Conservation (phyloP, 2,888 invertebrate species). For the Eupsilia transversa region DNA sequence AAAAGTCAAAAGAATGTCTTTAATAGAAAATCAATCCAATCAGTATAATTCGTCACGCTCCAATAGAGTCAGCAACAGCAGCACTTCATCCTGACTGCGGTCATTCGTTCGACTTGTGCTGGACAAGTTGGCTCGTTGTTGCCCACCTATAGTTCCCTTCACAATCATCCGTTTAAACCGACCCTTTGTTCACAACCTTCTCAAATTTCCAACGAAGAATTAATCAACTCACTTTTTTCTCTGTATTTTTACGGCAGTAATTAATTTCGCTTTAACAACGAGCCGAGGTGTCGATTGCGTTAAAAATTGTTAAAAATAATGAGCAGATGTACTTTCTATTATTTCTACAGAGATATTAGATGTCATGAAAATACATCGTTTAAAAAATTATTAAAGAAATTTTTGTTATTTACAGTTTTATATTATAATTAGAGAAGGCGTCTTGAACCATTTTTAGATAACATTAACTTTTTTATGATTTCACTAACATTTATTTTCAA, state of each 20-base stretch:
- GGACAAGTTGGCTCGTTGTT: conserved; percentile 46
- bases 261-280: conserved; percentile 85
- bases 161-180: conserved; percentile 68
- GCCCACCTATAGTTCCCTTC: conserved; percentile 62
- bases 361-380: conserved; percentile 69
- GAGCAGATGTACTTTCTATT: conserved; percentile 76
- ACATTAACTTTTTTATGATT: conserved; percentile 11
- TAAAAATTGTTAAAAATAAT: conserved; percentile 82
- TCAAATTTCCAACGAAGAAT: conserved; percentile 85
- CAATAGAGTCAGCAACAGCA: conserved; percentile 78
- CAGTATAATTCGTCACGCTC: conserved; percentile 83
- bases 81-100: conserved; percentile 69
- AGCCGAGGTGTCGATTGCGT: conserved; percentile 85
- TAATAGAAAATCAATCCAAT: conserved; percentile 88
- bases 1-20: conserved; percentile 76
- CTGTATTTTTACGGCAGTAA: conserved; percentile 81
- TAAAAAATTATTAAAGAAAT: conserved; percentile 28
- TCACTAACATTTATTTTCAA: conserved; percentile 21
- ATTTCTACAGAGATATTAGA: conserved; percentile 75
- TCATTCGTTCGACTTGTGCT: conserved; percentile 70
- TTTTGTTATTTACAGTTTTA: conserved; percentile 25
- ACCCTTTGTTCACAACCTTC: conserved; percentile 86
- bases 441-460: conserved; percentile 4
- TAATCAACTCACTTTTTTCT: conserved; percentile 83
- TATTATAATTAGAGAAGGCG: conserved; percentile 7